Evolutionary conservation across 2,888 invertebrate genomes (phyloP), one percentile per base, ranked within the genome.

Genomic region (Pristionchus japonicus): DNA sequence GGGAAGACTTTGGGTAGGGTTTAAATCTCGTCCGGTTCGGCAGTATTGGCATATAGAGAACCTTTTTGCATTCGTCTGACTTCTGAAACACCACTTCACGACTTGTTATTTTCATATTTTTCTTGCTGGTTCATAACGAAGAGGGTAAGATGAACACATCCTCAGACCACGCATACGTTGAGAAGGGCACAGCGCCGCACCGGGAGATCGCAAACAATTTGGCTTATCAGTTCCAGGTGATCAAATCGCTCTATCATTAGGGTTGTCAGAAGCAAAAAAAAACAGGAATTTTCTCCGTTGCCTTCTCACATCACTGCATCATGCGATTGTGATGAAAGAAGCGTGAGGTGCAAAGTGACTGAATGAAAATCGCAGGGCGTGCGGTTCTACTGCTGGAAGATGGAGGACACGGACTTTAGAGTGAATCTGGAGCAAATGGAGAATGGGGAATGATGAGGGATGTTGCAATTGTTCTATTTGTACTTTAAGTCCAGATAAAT

Each of bases 91-190:
- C n/a, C n/a, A n/a, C n/a, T n/a, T n/a, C n/a, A n/a, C n/a, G n/a
- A n/a, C n/a, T n/a, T n/a, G n/a, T n/a, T n/a, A n/a, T n/a, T 70
- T 61, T 61, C 17, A 6, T n/a, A 61, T 61, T n/a, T n/a, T n/a
- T n/a, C n/a, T n/a, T n/a, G n/a, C n/a, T n/a, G n/a, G n/a, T n/a
- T n/a, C n/a, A n/a, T n/a, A n/a, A n/a, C n/a, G n/a, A n/a, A n/a
- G n/a, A n/a, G n/a, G n/a, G n/a, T n/a, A n/a, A n/a, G n/a, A n/a
- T n/a, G n/a, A n/a, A n/a, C n/a, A n/a, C n/a, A n/a, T n/a, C n/a
- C n/a, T n/a, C n/a, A 82, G 49, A 82, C n/a, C 82, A 82, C n/a
- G 82, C 49, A 17, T 82, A 82, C 31, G 82, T 82, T 11, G 82
- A 82, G 82, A 31, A 82, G 20, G 82, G 52, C 13, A 82, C 49